Conservation (phyloP, 2,113 vertebrate species). For the Podocnemis expansa region DNA sequence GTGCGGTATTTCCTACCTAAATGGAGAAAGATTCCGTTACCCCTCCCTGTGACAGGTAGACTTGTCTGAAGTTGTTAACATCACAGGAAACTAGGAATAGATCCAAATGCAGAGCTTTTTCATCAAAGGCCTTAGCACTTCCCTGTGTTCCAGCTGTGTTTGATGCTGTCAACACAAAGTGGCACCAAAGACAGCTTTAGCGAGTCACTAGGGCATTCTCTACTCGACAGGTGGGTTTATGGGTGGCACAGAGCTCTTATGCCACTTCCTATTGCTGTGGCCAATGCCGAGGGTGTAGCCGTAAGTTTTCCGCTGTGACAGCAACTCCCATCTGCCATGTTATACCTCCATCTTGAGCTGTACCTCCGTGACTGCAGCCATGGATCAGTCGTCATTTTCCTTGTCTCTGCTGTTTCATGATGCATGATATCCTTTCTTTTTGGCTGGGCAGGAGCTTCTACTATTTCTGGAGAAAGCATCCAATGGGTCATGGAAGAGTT, state of each 20-base stretch:
- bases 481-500: neutral
- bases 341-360: neutral
- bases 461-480: neutral
- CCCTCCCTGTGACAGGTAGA: constrained; percentile 22
- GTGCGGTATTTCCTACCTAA: neutral
- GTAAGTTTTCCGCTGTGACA: neutral
- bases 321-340: neutral
- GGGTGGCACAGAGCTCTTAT: neutral
- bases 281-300: accelerated
- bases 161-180: neutral
- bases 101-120: accelerated
- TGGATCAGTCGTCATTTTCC: neutral
- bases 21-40: neutral
- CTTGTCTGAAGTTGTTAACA: neutral
- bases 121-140: neutral
- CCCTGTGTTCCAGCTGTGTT: neutral
- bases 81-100: neutral
- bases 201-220: accelerated
- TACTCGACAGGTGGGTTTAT: neutral
- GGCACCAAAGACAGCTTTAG: accelerated
- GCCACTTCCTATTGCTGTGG: accelerated
- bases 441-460: neutral
- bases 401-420: neutral
- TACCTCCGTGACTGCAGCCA: neutral
- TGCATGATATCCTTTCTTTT: neutral